Evolutionary conservation across 2,113 vertebrate species (phyloP).

Genomic region (Indicator indicator): DNA sequence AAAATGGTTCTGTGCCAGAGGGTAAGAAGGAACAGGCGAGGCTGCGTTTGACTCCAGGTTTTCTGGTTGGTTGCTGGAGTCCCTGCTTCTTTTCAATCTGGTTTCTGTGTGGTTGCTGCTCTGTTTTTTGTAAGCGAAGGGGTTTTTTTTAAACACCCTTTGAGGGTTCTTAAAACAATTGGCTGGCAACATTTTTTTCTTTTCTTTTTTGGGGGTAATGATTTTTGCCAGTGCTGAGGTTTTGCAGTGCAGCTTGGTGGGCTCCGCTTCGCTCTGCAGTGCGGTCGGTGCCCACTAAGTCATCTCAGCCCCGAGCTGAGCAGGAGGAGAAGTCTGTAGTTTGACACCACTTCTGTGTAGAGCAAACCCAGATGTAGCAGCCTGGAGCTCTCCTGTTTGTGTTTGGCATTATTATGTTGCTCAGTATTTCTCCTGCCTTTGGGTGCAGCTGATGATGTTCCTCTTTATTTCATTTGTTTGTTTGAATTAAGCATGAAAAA

Average conservation of each 20-base stretch:
- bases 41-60: slow-evolving; percentile 59
- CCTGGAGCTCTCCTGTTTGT: background rate
- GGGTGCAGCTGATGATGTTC: slow-evolving; percentile 44
- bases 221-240: slow-evolving; percentile 32
- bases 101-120: slow-evolving; percentile 67
- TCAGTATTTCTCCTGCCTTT: background rate
- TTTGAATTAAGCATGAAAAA: background rate
- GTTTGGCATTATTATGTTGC: background rate
- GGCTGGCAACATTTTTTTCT: background rate
- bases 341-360: background rate
- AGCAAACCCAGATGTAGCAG: slow-evolving; percentile 6
- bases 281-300: slow-evolving; percentile 11
- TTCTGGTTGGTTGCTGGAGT: slow-evolving; percentile 46
- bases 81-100: slow-evolving; percentile 63
- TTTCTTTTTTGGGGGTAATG: too few species aligned
- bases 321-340: background rate
- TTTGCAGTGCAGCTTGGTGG: background rate
- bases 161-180: slow-evolving; percentile 49
- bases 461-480: slow-evolving; percentile 1
- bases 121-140: slow-evolving; percentile 61
- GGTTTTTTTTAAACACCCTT: slow-evolving; percentile 37
- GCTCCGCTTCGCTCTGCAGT: slow-evolving; percentile 19
- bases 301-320: background rate
- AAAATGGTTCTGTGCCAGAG: background rate
- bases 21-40: background rate